Evolutionary conservation across 2,888 invertebrate species (phyloP), one percentile per base, ranked within the genome.

Genomic region (Heliconius aoede): DNA sequence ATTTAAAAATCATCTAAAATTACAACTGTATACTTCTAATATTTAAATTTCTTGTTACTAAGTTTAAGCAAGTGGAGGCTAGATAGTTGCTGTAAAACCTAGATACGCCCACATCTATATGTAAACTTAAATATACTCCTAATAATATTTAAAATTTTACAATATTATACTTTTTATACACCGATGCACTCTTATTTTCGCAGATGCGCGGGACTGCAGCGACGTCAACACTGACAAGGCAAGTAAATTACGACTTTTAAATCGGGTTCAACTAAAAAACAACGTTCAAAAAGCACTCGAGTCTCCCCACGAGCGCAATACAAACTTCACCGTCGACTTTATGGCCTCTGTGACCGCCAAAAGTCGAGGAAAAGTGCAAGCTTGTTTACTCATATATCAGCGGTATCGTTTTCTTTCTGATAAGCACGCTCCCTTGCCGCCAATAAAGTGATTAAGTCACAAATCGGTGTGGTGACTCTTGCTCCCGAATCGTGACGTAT

Each of bases 391-490:
- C 92, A 88, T 93, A 93, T 92, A 93, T 93, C 93, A 92, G 88
- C 84, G 84, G 85, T 87, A 84, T 89, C 88, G 90, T 89, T 92
- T 92, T 90, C 92, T 92, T 93, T 90, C 88, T 91, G 94, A 94
- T 94, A 94, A 94, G 86, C 84, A 79, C 79, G 81, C 89, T 91
- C 94, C 94, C 94, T 86, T 88, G 92, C 92, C 90, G 91, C 92
- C 94, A 93, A 94, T 94, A 94, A 94, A 94, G 94, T 93, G 94
- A 94, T 94, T 94, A 94, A 94, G 93, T 91, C 94, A 91, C 94
- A 94, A 94, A 94, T 94, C 94, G 94, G 86, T 87, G 85, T 86
- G 86, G 87, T 87, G 86, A 83, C 86, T 81, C 79, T 80, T 76
- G 77, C 79, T 80, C 87, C 76, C 80, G 78, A 80, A 76, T 40